Evolutionary conservation across 2,888 invertebrate species (phyloP).

Genomic region (Hypomecis punctinalis): DNA sequence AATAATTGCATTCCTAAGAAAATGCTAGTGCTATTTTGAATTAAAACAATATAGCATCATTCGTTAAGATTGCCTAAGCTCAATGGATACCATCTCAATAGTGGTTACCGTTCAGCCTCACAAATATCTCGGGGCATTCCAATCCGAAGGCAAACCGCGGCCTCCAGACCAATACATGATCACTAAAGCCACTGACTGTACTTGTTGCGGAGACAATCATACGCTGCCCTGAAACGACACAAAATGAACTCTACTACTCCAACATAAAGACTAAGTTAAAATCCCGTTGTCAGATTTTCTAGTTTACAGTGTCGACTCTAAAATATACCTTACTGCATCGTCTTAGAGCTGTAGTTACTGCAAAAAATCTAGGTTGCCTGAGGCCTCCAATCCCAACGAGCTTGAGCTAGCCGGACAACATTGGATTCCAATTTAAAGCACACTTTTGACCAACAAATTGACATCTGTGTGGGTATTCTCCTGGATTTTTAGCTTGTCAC

Average conservation of each 20-base stretch:
- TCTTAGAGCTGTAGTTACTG: conserved; percentile 22
- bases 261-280: conserved; percentile 6
- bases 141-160: conserved; percentile 26
- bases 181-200: conserved; percentile 36
- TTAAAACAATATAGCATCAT: too few species aligned
- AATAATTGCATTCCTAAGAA: too few species aligned
- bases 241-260: conserved; percentile 6
- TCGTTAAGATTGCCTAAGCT: not conserved
- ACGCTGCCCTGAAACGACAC: not conserved
- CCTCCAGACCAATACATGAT: conserved; percentile 34
- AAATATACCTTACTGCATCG: conserved; percentile 13
- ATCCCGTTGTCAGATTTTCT: not conserved
- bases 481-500: conserved; percentile 22
- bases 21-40: too few species aligned
- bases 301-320: not conserved
- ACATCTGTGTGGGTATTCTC: conserved; percentile 20
- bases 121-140: conserved; percentile 29
- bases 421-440: conserved; percentile 45
- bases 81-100: conserved; percentile 8
- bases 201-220: conserved; percentile 37
- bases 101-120: conserved; percentile 6
- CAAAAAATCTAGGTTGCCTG: conserved; percentile 22
- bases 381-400: conserved; percentile 39
- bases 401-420: conserved; percentile 38
- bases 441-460: conserved; percentile 42